phyloP scores from a whole-genome alignment of 2,113 vertebrate genomes.

The Empidonax alnorum region DNA sequence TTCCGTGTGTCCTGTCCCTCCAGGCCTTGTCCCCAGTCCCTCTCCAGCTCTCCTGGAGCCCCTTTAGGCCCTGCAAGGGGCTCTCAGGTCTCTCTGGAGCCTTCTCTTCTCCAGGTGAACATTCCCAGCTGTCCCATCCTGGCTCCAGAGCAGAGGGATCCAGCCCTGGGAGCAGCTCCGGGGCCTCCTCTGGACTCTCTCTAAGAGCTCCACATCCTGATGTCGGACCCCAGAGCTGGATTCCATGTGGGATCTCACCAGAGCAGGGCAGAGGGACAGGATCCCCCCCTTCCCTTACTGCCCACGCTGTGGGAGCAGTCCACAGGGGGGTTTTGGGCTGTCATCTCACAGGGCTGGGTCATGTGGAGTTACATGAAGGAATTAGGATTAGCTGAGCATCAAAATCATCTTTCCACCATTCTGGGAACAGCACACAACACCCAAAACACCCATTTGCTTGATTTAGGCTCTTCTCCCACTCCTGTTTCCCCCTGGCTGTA shows the following conservation, averaged over 20 bases:
- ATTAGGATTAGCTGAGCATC: neutral
- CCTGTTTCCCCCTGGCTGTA: fast-evolving
- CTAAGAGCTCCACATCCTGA: neutral
- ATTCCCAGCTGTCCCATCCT: neutral
- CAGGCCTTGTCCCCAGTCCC: neutral
- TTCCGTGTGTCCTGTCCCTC: neutral
- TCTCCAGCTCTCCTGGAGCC: neutral
- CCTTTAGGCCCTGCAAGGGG: fast-evolving
- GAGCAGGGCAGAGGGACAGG: neutral
- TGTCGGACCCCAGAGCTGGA: neutral
- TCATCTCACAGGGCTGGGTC: fast-evolving
- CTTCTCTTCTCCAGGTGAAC: fast-evolving
- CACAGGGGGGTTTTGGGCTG: neutral
- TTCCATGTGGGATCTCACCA: neutral
- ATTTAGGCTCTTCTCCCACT: neutral
- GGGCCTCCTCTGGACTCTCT: fast-evolving
- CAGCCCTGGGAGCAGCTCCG: neutral
- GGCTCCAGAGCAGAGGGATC: neutral
- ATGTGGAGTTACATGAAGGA: fast-evolving
- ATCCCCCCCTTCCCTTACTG: neutral
- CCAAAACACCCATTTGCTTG: neutral
- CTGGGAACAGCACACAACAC: fast-evolving
- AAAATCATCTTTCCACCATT: neutral
- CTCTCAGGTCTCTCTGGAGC: neutral
- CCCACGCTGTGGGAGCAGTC: neutral